Evolutionary conservation across 1,140 invertebrate genomes (phyloP), one percentile per base, ranked within the genome.

Genomic region (Semibalanus balanoides): DNA sequence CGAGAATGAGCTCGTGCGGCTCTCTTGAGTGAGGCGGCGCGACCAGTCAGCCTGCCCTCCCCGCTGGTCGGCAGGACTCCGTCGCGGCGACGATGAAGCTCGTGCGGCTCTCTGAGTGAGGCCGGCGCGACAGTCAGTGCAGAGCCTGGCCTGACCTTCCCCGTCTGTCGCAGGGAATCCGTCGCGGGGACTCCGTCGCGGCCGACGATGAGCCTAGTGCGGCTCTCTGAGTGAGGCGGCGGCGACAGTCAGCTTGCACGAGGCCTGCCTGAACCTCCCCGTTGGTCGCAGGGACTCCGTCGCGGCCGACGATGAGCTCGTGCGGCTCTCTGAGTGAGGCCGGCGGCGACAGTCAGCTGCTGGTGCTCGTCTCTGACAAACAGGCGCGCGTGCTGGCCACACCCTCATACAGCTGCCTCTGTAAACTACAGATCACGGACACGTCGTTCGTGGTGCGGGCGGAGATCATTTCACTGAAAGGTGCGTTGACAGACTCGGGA

Each of bases 391-490:
- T 98, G 75, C 91, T 97, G 74, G 93, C 93, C 78, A 88, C 98
- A 81, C 96, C 96, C 78, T 96, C 94, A 76, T 96, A 98, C 84
- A 96, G 92, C 85, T 97, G 89, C 84, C 88, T 92, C 79, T 94
- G 93, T 84, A 88, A 91, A 79, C 91, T 93, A 84, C 92, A 93
- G 83, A 87, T 94, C 79, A 89, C 91, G 77, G 93, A 94, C 80
- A 89, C 90, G 74, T 92, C 95, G 84, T 95, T 96, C 86, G 94
- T 97, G 76, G 92, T 97, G 79, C 94, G 94, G 85, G 93, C 95
- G 78, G 95, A 97, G 86, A 91, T 96, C 81, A 92, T 97, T 79
- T 90, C 91, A 80, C 87, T 98, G 79, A 96, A 93, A 92, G 95
- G 94, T 95, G 83, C 74, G 73, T n/a, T n/a, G n/a, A n/a, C n/a